Base-by-base conservation (phyloP, 1,140 invertebrate genomes). In the Lethocerus indicus region DNA sequence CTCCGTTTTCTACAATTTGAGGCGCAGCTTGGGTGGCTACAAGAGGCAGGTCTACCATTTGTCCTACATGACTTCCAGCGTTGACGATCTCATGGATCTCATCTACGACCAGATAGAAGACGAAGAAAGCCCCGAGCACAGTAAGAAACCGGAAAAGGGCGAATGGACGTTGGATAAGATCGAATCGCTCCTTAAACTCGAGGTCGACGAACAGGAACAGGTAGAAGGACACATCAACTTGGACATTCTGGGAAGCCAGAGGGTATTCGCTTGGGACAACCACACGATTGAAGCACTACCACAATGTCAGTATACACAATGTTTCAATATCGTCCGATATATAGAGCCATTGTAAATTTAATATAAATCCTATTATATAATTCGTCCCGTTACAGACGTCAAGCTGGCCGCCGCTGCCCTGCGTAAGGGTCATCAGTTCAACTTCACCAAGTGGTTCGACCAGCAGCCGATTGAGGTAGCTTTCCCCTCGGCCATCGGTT, bases 401-500 rank as follows among this genome's bases (percentile, higher is more conserved):
- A 58, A 63, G 40, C 51, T 68, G 12, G 58, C 62, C 28, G 29
- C 59, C 5, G 9, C 57, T 27, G 47, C 59, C 2, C 52, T 74
- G 1, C 59, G 55, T 20, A 56, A 70, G 1, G 74, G 71, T 14
- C 54, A 65, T 13, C 56, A 64, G 45, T 63, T 70, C 45, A 69
- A 74, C 56, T 69, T 70, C 60, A 76, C 67, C 26, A 75, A 73
- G 56, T 55, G 77, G 1, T 55, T 63, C 9, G 71, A 69, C 47
- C 58, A 65, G 14, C 67, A 69, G 35, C 64, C 71, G 40, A 56
- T 73, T 1, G 67, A 68, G 1, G 57, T 80, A 1, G 71, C 72
- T 60, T 76, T 79, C 66, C 78, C 79, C 2, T 69, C 74, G 14
- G 74, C 71, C 52, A 73, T 68, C 51, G 79, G 79, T 61, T 64